Evolutionary conservation across 2,797 vertebrate species (phyloP).

Genomic region (Taeniopygia guttata): DNA sequence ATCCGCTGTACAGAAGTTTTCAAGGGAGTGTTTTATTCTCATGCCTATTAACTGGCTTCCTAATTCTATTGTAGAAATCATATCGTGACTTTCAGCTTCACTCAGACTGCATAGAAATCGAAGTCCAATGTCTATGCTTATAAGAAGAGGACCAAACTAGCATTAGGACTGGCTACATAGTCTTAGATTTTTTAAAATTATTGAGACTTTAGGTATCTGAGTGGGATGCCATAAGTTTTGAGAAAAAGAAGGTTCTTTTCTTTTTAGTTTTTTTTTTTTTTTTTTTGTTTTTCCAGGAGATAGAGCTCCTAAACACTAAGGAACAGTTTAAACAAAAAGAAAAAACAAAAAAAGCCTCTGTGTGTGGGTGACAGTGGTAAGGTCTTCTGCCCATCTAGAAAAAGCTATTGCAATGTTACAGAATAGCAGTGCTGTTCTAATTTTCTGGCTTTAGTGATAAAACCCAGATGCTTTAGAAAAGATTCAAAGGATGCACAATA

Average conservation of each 20-base stretch:
- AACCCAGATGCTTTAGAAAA: not conserved
- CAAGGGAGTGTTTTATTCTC: not conserved
- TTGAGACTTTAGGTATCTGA: not conserved
- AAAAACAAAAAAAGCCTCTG: not conserved
- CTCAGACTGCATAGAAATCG: fast-evolving
- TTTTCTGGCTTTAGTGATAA: not conserved
- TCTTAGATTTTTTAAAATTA: not conserved
- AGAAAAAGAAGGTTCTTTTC: not conserved
- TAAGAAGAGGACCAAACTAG: not conserved
- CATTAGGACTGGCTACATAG: not conserved
- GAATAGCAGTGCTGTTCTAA: not conserved
- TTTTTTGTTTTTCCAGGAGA: fast-evolving
- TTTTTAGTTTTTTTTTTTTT: not conserved
- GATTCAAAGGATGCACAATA: not conserved
- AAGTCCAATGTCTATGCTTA: not conserved
- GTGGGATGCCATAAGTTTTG: fast-evolving
- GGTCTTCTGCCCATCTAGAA: not conserved
- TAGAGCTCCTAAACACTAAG: not conserved
- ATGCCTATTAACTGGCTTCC: not conserved
- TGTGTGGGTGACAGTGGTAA: not conserved
- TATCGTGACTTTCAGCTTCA: not conserved
- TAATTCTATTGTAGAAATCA: not conserved
- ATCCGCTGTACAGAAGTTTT: not conserved
- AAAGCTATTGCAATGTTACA: not conserved
- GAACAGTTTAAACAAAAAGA: not conserved